These are phyloP conservation scores for Drosophila gaucha DNA, from an alignment of 2,888 invertebrate species.

Conservation along the genomic window DNA sequence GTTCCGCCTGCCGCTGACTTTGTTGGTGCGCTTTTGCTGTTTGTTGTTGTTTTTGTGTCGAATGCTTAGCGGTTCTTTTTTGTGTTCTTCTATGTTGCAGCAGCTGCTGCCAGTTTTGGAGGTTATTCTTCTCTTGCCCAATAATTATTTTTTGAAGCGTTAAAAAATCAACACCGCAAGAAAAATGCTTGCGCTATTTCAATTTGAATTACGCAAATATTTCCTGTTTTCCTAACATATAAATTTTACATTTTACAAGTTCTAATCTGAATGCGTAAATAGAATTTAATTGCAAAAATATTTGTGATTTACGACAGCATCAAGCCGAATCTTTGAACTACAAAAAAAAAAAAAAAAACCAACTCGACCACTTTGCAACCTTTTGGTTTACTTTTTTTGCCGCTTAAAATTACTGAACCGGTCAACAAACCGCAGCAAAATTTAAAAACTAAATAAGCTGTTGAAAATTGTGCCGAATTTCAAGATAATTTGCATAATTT, in stretches of 20 bases:
- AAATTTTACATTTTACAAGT: slow-evolving; percentile 1
- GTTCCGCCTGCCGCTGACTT: slow-evolving; percentile 54
- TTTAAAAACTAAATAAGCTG: slow-evolving; percentile 23
- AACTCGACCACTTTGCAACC: slow-evolving; percentile 31
- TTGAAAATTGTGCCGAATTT: slow-evolving; percentile 33
- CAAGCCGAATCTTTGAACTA: slow-evolving; percentile 14
- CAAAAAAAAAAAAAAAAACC: slow-evolving; percentile 3
- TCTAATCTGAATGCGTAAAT: slow-evolving; percentile 3
- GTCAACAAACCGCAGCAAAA: slow-evolving; percentile 32
- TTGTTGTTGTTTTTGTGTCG: slow-evolving; percentile 41
- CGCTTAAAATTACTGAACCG: slow-evolving; percentile 38
- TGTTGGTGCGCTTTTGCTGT: slow-evolving; percentile 37
- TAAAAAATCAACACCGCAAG: slow-evolving; percentile 24
- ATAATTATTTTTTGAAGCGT: slow-evolving; percentile 50
- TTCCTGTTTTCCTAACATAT: slow-evolving; percentile 35
- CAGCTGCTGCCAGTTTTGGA: slow-evolving; percentile 35
- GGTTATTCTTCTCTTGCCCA: slow-evolving; percentile 55
- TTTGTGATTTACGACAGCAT: slow-evolving; percentile 17
- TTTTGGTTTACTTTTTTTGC: background rate
- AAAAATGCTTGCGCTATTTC: slow-evolving; percentile 28
- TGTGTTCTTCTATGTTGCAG: slow-evolving; percentile 12
- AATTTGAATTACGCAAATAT: slow-evolving; percentile 33
- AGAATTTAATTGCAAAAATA: slow-evolving; percentile 5
- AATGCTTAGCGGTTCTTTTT: slow-evolving; percentile 61
- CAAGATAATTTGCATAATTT: slow-evolving; percentile 17